A percentile compares a stretch with the other conserved stretches of the same genome.
These are phyloP conservation scores for Steinernema hermaphroditum DNA, from an alignment of 2,888 invertebrate genomes.

Conservation along the genomic window DNA sequence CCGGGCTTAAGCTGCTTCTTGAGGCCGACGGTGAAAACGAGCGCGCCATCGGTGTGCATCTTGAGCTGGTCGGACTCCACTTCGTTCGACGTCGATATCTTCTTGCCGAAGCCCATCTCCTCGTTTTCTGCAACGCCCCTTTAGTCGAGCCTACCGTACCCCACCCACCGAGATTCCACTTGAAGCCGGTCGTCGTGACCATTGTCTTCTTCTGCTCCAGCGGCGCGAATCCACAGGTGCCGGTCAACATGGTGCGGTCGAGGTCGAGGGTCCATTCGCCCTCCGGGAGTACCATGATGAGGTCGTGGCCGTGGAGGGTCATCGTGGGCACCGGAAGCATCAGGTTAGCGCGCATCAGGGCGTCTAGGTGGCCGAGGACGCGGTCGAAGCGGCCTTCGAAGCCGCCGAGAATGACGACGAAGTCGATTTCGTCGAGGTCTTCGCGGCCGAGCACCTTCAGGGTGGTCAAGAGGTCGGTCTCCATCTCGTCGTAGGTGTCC, in stretches of 20 bases:
- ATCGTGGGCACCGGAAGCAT: background rate
- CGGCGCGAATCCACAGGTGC: slow-evolving; percentile 4
- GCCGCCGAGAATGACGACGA: background rate
- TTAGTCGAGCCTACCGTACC: background rate
- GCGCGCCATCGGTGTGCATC: background rate
- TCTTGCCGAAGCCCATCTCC: slow-evolving; percentile 4
- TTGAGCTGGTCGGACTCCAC: background rate
- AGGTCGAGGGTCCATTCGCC: background rate
- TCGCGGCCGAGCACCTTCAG: background rate
- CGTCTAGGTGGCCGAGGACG: background rate
- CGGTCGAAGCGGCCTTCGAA: slow-evolving; percentile 9
- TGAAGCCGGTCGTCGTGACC: background rate
- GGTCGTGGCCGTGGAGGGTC: background rate
- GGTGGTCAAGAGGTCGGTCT: background rate
- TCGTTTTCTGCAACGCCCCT: background rate
- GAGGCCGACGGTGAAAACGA: slow-evolving; percentile 2
- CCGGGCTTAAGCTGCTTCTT: background rate
- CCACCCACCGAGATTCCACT: slow-evolving; percentile 4
- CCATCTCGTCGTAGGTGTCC: slow-evolving; percentile 13
- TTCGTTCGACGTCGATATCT: slow-evolving; percentile 13
- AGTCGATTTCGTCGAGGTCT: background rate
- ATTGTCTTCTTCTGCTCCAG: background rate
- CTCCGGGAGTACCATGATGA: slow-evolving; percentile 1
- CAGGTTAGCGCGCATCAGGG: background rate
- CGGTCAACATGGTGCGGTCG: background rate